Evolutionary conservation across 2,113 vertebrate species (phyloP).

Genomic region (Lagenorhynchus albirostris): DNA sequence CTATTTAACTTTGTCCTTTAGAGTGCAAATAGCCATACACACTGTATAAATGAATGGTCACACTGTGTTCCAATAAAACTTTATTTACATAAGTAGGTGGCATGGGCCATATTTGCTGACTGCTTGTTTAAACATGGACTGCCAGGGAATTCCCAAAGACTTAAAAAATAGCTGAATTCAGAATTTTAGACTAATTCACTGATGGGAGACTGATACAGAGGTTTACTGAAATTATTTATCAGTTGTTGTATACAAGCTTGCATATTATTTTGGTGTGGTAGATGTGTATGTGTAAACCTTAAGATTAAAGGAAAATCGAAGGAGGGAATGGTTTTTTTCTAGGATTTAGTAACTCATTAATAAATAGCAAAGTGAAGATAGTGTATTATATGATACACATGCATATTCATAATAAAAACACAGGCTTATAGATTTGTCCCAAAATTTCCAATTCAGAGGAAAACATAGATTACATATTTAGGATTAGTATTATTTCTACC

Average conservation of each 20-base stretch:
- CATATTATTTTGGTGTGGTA: not conserved
- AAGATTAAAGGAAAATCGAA: not conserved
- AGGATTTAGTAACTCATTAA: not conserved
- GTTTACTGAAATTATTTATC: not conserved
- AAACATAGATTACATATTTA: not conserved
- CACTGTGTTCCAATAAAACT: not conserved
- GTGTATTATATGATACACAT: not conserved
- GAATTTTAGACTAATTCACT: conserved; percentile 22
- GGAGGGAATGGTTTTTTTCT: not conserved
- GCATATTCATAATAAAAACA: not conserved
- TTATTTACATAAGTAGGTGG: not conserved
- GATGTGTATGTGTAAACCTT: not conserved
- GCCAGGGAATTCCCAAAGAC: not conserved
- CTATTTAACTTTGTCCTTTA: not conserved
- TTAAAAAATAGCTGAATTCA: not conserved
- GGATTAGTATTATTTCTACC: not conserved
- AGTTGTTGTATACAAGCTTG: not conserved
- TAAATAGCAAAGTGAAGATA: not conserved
- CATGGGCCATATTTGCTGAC: not conserved
- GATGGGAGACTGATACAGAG: not conserved
- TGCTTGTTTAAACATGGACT: not conserved
- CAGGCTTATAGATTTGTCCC: not conserved
- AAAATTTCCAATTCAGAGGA: not conserved
- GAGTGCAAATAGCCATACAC: not conserved
- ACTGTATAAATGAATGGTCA: not conserved